Evolutionary conservation across 1,140 invertebrate species (phyloP).

Genomic region (Tetragonula clypearis): DNA sequence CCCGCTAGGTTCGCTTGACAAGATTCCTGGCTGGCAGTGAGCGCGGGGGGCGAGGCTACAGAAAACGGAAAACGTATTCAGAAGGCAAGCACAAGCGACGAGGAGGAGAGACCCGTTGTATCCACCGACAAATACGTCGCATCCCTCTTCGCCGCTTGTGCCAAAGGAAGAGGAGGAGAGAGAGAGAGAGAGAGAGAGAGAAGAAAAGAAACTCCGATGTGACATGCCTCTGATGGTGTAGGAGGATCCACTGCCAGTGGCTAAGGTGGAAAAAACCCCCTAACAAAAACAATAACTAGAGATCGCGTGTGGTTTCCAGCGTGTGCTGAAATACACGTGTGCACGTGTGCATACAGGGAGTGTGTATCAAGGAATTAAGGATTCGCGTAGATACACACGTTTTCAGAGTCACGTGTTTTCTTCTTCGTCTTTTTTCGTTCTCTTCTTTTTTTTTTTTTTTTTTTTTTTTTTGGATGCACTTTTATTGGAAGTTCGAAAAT

Average conservation of each 20-base stretch:
- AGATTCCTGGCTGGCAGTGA: conserved; percentile 14
- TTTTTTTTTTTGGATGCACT: no score
- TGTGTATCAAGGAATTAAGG: no score
- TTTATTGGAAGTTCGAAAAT: no score
- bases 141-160: conserved; percentile 54
- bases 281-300: conserved; percentile 5
- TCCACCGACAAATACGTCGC: conserved; percentile 67
- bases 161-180: neutral
- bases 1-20: conserved; percentile 32
- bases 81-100: conserved; percentile 27
- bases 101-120: conserved; percentile 21
- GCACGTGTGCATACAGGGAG: no score
- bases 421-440: no score
- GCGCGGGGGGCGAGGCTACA: neutral
- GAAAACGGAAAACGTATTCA: conserved; percentile 48
- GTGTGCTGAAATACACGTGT: no score
- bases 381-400: no score
- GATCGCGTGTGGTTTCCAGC: neutral
- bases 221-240: neutral
- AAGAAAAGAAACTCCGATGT: neutral
- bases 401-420: no score
- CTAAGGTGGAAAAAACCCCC: neutral
- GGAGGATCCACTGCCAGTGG: neutral
- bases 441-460: no score
- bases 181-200: no score